Evolutionary conservation across 2,797 vertebrate genomes (phyloP), one percentile per base, ranked within the genome.

Genomic region (Amblyopsis hoosieri): DNA sequence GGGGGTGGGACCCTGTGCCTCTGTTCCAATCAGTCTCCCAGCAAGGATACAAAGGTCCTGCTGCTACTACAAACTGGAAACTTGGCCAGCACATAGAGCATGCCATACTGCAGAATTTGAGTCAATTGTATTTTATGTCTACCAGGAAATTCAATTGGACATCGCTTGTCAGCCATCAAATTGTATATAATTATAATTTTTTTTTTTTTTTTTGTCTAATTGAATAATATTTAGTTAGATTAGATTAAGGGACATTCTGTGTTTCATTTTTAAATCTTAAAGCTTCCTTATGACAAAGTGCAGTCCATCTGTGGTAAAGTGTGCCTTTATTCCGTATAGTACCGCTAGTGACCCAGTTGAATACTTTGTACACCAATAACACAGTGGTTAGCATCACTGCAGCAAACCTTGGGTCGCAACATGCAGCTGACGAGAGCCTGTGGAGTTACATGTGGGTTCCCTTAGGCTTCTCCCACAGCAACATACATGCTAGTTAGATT

Each of bases 11-110:
- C 72, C 73, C 60, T 2, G 19, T 54, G 58, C 74, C 74, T 81
- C 81, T 71, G 76, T 80, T 85, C 81, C 85, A 88, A 90, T 86
- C 86, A 86, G 83, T 80, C 85, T 85, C 83, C 76, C 87, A 85
- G 85, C 81, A 83, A 87, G 82, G 79, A 82, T 80, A 88, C 81
- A 86, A 87, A 88, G 79, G 76, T 84, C 86, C 86, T 79, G 85
- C 86, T 89, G 85, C 86, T 88, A 37, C 78, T 76, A 74, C 84
- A 85, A 85, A 82, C 86, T 85, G 76, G 75, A 87, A 82, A 80
- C 82, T 81, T 82, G 85, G 78, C 86, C 76, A 50, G 62, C 64
- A 13, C 66, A 79, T 23, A 9, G 72, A 79, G 64, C 55, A 79
- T 75, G 78, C 66, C 76, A 75, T 13, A 66, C 60, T 74, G 72